Conservation (phyloP, 2,113 vertebrate genomes). For the Solenodon paradoxus region DNA sequence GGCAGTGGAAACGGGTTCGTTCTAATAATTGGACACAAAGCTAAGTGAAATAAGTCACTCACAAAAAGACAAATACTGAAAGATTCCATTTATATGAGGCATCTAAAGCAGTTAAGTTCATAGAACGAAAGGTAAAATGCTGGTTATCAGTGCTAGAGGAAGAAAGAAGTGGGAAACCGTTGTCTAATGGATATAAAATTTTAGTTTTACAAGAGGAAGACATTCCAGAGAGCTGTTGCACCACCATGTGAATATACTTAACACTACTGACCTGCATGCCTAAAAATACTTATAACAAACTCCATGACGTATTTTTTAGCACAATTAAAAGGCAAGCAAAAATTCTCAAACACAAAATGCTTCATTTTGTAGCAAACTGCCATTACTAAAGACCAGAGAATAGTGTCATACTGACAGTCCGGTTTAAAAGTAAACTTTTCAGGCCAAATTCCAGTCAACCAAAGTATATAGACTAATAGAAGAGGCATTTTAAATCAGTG, state of each 20-base stretch:
- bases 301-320: background rate
- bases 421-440: background rate
- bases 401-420: background rate
- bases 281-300: background rate
- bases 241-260: too few relatives aligned
- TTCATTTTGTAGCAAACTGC: background rate
- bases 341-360: background rate
- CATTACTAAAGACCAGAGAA: background rate
- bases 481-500: background rate
- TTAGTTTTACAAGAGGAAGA: too few relatives aligned
- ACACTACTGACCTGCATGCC: background rate
- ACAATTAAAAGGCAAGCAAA: background rate
- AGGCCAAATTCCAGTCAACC: background rate
- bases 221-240: too few relatives aligned
- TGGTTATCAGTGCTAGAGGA: background rate
- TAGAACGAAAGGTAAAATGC: background rate
- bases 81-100: too few relatives aligned
- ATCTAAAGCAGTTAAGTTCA: too few relatives aligned
- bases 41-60: too few relatives aligned
- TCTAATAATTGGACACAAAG: too few relatives aligned
- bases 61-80: too few relatives aligned
- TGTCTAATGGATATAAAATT: too few relatives aligned
- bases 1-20: too few relatives aligned
- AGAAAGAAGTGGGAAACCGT: background rate
- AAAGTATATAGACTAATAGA: constrained; percentile 14